These are phyloP conservation scores for Ectobius pallidus DNA, from an alignment of 2,888 invertebrate species.

Conservation along the genomic window DNA sequence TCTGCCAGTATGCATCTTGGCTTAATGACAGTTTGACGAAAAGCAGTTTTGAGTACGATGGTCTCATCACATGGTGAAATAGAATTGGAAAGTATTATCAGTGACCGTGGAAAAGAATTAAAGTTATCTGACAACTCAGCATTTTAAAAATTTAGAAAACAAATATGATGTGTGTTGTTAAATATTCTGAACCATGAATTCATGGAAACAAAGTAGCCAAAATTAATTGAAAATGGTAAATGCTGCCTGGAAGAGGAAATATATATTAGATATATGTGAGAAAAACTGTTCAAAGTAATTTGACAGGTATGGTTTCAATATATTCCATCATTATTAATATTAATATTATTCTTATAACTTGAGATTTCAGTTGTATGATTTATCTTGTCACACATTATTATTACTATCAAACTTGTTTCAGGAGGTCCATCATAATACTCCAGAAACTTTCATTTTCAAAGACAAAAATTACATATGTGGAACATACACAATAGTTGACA, in stretches of 20 bases:
- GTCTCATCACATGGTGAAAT: background rate
- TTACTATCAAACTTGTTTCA: background rate
- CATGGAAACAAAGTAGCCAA: too few species aligned
- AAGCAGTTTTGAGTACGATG: too few species aligned
- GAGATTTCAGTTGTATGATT: too few species aligned
- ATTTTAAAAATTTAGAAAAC: slow-evolving; percentile 6
- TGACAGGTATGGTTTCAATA: background rate
- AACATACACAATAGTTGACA: background rate
- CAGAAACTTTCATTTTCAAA: background rate
- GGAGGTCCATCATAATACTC: background rate
- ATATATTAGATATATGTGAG: background rate
- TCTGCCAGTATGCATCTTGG: too few species aligned
- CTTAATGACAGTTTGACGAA: too few species aligned
- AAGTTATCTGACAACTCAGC: background rate
- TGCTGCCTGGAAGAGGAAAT: background rate
- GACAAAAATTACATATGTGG: background rate
- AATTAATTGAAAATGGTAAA: background rate
- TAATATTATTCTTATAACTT: background rate
- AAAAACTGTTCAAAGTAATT: background rate
- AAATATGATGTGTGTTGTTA: background rate
- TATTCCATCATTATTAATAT: background rate
- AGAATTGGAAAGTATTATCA: background rate
- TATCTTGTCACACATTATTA: too few species aligned
- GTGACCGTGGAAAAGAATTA: background rate
- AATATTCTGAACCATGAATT: background rate